These are phyloP conservation scores for Spilarctia lutea DNA, from an alignment of 2,888 invertebrate genomes.

Conservation along the genomic window DNA sequence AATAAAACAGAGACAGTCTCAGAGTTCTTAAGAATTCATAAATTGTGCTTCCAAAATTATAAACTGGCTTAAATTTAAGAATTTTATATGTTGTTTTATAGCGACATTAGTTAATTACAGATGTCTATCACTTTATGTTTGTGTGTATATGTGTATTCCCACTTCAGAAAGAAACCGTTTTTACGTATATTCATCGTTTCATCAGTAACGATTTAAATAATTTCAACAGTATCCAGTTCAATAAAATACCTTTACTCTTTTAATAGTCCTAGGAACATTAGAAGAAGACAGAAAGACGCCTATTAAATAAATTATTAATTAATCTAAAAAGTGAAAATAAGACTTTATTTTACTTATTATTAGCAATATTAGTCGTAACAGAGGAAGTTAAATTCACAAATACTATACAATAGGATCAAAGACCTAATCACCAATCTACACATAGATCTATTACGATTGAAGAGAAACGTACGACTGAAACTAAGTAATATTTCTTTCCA, in stretches of 20 bases:
- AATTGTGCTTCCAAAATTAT: not conserved
- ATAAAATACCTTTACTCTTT: not conserved
- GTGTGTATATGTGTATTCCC: not conserved
- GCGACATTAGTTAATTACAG: too few relatives aligned
- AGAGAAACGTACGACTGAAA: slow-evolving; percentile 8
- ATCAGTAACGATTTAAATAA: not conserved
- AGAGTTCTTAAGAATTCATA: not conserved
- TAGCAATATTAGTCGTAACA: not conserved
- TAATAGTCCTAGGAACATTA: too few relatives aligned
- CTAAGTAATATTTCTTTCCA: slow-evolving; percentile 34
- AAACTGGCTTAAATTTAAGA: too few relatives aligned
- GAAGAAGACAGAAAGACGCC: not conserved
- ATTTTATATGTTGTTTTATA: too few relatives aligned
- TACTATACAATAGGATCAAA: not conserved
- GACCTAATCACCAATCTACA: not conserved
- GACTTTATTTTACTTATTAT: not conserved
- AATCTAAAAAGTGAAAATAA: not conserved
- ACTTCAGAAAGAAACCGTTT: not conserved
- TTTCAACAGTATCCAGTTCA: not conserved
- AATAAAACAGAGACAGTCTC: not conserved
- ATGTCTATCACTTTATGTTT: not conserved
- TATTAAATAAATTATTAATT: not conserved
- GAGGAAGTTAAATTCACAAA: not conserved
- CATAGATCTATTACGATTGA: not conserved
- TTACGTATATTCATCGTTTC: not conserved